Conservation (phyloP, 2,113 vertebrate genomes). For the Gobius niger region DNA sequence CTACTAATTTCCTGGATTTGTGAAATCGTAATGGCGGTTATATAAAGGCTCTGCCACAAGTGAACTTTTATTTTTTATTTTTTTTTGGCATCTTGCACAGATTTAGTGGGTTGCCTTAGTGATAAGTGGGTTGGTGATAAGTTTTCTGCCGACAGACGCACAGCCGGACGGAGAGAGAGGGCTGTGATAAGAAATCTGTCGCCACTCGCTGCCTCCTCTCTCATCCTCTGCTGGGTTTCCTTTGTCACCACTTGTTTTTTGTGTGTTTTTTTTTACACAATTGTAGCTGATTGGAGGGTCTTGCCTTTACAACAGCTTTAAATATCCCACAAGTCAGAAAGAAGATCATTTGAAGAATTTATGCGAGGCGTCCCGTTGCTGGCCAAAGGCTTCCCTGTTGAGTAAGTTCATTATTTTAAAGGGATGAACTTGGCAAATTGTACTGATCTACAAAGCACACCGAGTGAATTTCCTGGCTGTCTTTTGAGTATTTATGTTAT, state of each 20-base stretch:
- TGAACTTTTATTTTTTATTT: slow-evolving; percentile 53
- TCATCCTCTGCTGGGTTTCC: neutral
- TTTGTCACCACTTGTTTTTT: neutral
- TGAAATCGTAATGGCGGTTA: slow-evolving; percentile 45
- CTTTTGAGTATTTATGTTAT: neutral
- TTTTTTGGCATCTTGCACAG: slow-evolving; percentile 53
- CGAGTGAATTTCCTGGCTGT: neutral
- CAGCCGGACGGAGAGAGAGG: slow-evolving; percentile 32
- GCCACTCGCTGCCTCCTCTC: slow-evolving; percentile 27
- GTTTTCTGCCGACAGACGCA: slow-evolving; percentile 53
- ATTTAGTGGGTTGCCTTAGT: slow-evolving; percentile 68
- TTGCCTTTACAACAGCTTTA: neutral
- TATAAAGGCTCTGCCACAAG: slow-evolving; percentile 37
- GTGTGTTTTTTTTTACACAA: too few relatives aligned
- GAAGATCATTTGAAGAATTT: neutral
- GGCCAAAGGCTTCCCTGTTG: neutral
- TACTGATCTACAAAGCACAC: neutral
- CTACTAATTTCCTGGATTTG: slow-evolving; percentile 45
- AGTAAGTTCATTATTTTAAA: neutral
- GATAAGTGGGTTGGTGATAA: slow-evolving; percentile 74
- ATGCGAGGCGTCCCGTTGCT: neutral
- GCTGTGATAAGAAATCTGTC: slow-evolving; percentile 64
- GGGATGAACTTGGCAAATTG: neutral
- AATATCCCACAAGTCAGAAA: neutral
- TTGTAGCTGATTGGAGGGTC: neutral